Percentiles rank a stretch among this genome's conserved stretches.
Evolutionary conservation across 1,140 invertebrate genomes (phyloP).

Genomic region (Alviniconcha marisindica): DNA sequence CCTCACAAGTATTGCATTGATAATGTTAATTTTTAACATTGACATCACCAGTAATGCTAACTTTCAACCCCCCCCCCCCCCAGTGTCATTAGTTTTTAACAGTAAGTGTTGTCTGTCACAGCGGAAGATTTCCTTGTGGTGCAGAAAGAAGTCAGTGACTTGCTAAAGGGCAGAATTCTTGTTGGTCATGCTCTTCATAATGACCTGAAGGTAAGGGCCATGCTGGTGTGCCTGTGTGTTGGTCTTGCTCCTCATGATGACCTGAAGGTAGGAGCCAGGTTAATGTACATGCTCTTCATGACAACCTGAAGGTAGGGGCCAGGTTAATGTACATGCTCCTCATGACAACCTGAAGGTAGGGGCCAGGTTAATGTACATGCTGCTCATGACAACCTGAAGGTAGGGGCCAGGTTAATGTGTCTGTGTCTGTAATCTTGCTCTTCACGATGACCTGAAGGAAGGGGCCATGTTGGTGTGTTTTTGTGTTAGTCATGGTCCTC

Average conservation of each 20-base stretch:
- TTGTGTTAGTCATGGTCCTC: too few species aligned
- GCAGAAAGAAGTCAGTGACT: conserved; percentile 87
- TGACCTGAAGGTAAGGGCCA: conserved; percentile 87
- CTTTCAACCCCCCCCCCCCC: too few species aligned
- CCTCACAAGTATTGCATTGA: too few species aligned
- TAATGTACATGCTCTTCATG: conserved; percentile 5
- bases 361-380: background rate
- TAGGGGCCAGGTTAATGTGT: background rate
- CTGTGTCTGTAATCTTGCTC: too few species aligned
- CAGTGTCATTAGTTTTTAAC: too few species aligned
- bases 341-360: background rate
- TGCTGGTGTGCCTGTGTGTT: conserved; percentile 79
- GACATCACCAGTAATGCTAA: too few species aligned
- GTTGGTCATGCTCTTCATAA: conserved; percentile 93
- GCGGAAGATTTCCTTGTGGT: conserved; percentile 84
- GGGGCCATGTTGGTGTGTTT: background rate
- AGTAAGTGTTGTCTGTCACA: too few species aligned
- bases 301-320: background rate
- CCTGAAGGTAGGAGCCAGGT: background rate
- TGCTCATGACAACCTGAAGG: background rate
- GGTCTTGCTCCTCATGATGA: background rate
- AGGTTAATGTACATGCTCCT: background rate
- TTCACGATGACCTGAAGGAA: background rate
- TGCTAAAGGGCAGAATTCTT: conserved; percentile 86
- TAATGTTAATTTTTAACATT: too few species aligned